phyloP scores from a whole-genome alignment of 1,140 invertebrate species.

The Monochamus saltuarius region DNA sequence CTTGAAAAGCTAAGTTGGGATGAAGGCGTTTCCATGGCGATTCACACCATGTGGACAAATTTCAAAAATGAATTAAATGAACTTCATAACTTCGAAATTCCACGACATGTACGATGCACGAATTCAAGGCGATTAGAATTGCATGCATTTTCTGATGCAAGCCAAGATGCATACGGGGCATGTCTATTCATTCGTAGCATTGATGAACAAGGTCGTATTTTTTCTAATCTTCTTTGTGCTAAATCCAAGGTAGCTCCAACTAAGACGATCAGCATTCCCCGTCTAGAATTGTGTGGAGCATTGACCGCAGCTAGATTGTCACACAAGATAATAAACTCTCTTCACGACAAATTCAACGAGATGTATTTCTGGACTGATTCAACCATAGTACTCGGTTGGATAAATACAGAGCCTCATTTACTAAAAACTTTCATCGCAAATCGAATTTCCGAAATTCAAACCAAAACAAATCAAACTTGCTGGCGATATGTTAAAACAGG shows the following conservation, averaged over 20 bases:
- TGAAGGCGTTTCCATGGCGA: background rate
- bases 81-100: slow-evolving; percentile 7
- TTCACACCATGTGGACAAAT: background rate
- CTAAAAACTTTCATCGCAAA: slow-evolving; percentile 46
- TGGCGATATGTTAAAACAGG: slow-evolving; percentile 43
- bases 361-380: slow-evolving; percentile 24
- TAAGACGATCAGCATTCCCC: slow-evolving; percentile 36
- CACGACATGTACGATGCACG: background rate
- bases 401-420: slow-evolving; percentile 33
- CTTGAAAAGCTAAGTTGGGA: slow-evolving; percentile 10
- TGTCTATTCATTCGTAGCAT: slow-evolving; percentile 37
- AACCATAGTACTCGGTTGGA: slow-evolving; percentile 37
- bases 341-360: too few relatives aligned
- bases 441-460: slow-evolving; percentile 37
- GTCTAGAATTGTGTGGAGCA: slow-evolving; percentile 43
- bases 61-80: background rate
- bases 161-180: slow-evolving; percentile 41
- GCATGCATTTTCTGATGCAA: slow-evolving; percentile 45
- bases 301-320: slow-evolving; percentile 37
- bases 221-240: slow-evolving; percentile 29
- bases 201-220: slow-evolving; percentile 22
- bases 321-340: too few relatives aligned
- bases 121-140: slow-evolving; percentile 15
- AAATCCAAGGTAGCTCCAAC: slow-evolving; percentile 46
- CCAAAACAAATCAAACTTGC: slow-evolving; percentile 20